Evolutionary conservation across 2,888 invertebrate species (phyloP).

Genomic region (Rotaria macrura): DNA sequence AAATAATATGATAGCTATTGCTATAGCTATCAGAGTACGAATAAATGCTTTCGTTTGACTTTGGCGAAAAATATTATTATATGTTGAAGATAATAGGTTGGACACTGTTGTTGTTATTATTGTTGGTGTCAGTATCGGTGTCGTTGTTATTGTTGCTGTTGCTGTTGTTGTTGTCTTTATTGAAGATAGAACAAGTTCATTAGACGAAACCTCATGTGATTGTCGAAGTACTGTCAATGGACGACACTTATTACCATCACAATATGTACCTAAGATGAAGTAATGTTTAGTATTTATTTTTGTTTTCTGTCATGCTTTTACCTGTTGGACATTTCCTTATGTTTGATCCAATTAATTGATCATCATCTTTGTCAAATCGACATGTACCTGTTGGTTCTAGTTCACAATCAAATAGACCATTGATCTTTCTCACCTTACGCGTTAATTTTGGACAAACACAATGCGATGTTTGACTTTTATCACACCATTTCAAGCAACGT

Average conservation of each 20-base stretch:
- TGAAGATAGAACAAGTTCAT: neutral
- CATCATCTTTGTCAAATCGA: neutral
- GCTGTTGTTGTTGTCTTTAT: neutral
- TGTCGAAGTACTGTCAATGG: neutral
- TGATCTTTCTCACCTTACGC: neutral
- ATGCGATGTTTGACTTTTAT: neutral
- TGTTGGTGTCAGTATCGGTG: neutral
- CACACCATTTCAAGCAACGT: neutral
- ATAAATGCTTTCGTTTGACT: neutral
- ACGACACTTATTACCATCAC: neutral
- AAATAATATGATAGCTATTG: conserved; percentile 8
- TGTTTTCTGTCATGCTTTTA: neutral
- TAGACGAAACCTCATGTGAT: neutral
- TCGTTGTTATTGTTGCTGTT: neutral
- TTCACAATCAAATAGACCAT: neutral
- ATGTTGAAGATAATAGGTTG: neutral
- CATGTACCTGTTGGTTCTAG: neutral
- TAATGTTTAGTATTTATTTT: no score
- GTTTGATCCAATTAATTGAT: neutral
- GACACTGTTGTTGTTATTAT: neutral
- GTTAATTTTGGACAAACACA: conserved; percentile 18
- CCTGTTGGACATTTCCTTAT: conserved; percentile 20
- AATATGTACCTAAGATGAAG: neutral
- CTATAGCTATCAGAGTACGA: neutral
- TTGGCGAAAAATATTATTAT: neutral